Conservation (phyloP, 30 jellyfish, hydroid and myxozoan species). For the Cassiopea xamachana region DNA sequence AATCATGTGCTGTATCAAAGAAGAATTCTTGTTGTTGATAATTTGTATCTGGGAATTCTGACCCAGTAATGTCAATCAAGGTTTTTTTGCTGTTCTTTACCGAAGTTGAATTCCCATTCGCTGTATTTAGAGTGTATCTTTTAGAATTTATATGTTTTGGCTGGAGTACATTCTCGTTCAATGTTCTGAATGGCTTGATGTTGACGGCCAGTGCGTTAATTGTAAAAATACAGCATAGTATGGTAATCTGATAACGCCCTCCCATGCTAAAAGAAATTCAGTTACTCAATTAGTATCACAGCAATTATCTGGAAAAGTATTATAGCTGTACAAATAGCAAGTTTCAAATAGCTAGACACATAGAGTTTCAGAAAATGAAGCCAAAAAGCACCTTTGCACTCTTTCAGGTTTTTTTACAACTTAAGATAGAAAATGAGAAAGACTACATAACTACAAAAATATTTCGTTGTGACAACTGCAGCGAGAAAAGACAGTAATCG, state of each 20-base stretch:
- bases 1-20: slow-evolving; percentile 66
- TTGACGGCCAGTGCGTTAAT: background rate
- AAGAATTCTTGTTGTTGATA: slow-evolving; percentile 72
- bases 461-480: too few relatives aligned
- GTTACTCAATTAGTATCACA: background rate
- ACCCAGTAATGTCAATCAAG: slow-evolving; percentile 70
- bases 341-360: too few relatives aligned
- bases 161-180: background rate
- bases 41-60: slow-evolving; percentile 72
- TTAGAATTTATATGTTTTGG: background rate
- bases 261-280: background rate
- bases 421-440: too few relatives aligned
- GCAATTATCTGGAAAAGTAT: background rate
- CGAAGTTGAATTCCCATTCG: slow-evolving; percentile 5
- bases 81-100: slow-evolving; percentile 50
- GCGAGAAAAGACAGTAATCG: too few relatives aligned
- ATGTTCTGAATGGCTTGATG: background rate
- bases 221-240: background rate
- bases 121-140: background rate
- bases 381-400: too few relatives aligned
- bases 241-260: background rate
- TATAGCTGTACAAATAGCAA: background rate
- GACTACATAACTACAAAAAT: too few relatives aligned
- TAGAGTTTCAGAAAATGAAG: too few relatives aligned
- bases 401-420: too few relatives aligned